These are phyloP conservation scores for Tauraco erythrolophus DNA, from an alignment of 2,113 vertebrate species.

Conservation along the genomic window DNA sequence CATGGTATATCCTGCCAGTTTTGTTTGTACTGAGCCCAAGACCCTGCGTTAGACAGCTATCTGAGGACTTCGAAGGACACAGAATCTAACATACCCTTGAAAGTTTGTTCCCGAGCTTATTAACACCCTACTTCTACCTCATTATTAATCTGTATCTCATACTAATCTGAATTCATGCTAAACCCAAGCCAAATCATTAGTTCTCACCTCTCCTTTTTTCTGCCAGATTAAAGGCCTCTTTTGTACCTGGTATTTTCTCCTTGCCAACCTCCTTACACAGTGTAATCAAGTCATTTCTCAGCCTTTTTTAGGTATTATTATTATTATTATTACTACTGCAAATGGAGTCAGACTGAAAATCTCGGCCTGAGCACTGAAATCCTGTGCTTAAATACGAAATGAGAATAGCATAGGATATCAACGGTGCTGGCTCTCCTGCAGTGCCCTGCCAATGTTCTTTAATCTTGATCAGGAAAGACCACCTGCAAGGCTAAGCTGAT, in stretches of 20 bases:
- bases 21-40: not conserved
- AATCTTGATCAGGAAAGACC: slow-evolving; percentile 65
- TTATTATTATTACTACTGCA: slow-evolving; percentile 31
- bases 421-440: slow-evolving; percentile 39
- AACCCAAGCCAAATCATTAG: slow-evolving; percentile 9
- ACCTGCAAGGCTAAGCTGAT: slow-evolving; percentile 67
- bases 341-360: slow-evolving; percentile 28
- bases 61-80: not conserved
- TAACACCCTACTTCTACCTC: not conserved
- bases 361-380: slow-evolving; percentile 46
- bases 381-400: slow-evolving; percentile 26
- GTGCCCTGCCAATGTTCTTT: slow-evolving; percentile 55
- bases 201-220: slow-evolving; percentile 4
- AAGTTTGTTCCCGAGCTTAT: not conserved
- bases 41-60: not conserved
- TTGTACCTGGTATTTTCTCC: slow-evolving; percentile 43
- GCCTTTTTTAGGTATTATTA: slow-evolving; percentile 21
- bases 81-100: not conserved
- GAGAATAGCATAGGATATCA: slow-evolving; percentile 42
- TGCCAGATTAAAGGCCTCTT: slow-evolving; percentile 32
- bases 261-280: slow-evolving; percentile 13
- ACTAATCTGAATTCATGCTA: slow-evolving; percentile 9
- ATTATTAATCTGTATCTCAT: slow-evolving; percentile 6
- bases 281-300: slow-evolving; percentile 55
- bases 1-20: not conserved